Conservation (phyloP, 1,140 invertebrate species). For the Wasmannia auropunctata region DNA sequence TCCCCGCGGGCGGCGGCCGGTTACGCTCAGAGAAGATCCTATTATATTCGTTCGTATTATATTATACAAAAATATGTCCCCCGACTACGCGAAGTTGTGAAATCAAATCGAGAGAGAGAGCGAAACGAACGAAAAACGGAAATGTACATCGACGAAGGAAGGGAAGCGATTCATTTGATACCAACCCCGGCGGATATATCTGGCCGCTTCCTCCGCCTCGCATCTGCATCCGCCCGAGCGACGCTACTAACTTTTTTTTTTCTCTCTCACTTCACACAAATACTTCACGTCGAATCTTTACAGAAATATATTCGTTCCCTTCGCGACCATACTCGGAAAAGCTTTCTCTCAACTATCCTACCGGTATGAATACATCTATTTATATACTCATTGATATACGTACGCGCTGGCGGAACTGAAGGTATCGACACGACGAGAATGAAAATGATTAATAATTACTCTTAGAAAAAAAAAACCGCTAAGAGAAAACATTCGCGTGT, state of each 20-base stretch:
- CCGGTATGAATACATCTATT: slow-evolving; percentile 18
- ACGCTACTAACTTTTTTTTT: slow-evolving; percentile 1
- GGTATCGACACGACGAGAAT: not conserved
- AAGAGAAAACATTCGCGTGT: slow-evolving; percentile 12
- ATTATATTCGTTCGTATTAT: slow-evolving; percentile 31
- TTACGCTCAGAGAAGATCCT: slow-evolving; percentile 41
- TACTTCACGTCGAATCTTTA: too few relatives aligned
- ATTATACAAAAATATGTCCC: slow-evolving; percentile 59
- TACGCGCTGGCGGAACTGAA: not conserved
- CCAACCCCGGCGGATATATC: not conserved
- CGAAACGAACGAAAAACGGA: slow-evolving; percentile 1
- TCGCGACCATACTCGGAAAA: slow-evolving; percentile 13
- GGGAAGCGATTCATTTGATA: slow-evolving; percentile 26
- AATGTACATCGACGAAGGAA: slow-evolving; percentile 39
- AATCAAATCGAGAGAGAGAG: slow-evolving; percentile 25
- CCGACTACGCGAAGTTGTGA: slow-evolving; percentile 44
- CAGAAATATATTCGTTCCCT: not conserved
- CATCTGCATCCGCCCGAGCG: slow-evolving; percentile 1
- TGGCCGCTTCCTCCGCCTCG: slow-evolving; percentile 16
- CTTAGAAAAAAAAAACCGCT: slow-evolving; percentile 11
- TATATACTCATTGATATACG: slow-evolving; percentile 8
- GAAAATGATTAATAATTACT: slow-evolving; percentile 16
- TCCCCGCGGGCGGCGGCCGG: slow-evolving; percentile 7
- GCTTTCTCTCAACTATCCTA: slow-evolving; percentile 27
- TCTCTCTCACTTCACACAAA: not conserved